Percentiles rank a stretch among this genome's conserved stretches.
Conservation (phyloP, 2,113 vertebrate genomes). For the Sceloporus tristichus region DNA sequence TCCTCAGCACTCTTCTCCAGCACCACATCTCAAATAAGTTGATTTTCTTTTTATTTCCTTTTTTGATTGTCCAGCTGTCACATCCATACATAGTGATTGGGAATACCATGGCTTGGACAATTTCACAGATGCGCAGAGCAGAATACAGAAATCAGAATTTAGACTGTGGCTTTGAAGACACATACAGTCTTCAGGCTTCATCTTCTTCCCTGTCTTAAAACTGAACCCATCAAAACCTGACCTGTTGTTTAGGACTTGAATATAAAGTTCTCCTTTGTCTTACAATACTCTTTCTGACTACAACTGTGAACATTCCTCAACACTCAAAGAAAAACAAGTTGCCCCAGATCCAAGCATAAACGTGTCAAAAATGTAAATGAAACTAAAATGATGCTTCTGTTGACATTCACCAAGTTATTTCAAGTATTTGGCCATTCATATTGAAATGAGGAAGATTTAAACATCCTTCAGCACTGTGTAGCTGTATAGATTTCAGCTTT, state of each 20-base stretch:
- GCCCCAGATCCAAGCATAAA: slow-evolving; percentile 11
- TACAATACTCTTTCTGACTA: slow-evolving; percentile 29
- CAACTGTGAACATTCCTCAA: background rate
- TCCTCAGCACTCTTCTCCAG: too few species aligned
- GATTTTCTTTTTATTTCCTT: too few species aligned
- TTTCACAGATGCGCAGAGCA: background rate
- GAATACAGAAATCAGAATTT: background rate
- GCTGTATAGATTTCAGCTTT: slow-evolving; percentile 9
- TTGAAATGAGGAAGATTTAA: slow-evolving; percentile 27
- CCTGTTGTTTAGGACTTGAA: background rate
- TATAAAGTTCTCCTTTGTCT: slow-evolving; percentile 23
- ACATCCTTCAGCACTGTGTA: slow-evolving; percentile 28
- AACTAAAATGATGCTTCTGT: slow-evolving; percentile 17
- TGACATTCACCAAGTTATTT: slow-evolving; percentile 1
- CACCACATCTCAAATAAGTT: too few species aligned
- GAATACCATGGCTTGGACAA: too few species aligned
- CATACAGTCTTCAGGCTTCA: background rate
- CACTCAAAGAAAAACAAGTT: background rate
- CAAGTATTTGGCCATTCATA: slow-evolving; percentile 3
- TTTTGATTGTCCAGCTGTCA: too few species aligned
- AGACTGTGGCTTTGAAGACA: slow-evolving; percentile 3
- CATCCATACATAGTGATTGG: too few species aligned
- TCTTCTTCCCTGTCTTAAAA: background rate
- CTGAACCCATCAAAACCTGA: slow-evolving; percentile 27
- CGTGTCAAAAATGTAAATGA: slow-evolving; percentile 28